Percentiles rank a stretch among this genome's conserved stretches.
These are phyloP conservation scores for Columbina picui DNA, from an alignment of 2,113 vertebrate species.

Conservation along the genomic window DNA sequence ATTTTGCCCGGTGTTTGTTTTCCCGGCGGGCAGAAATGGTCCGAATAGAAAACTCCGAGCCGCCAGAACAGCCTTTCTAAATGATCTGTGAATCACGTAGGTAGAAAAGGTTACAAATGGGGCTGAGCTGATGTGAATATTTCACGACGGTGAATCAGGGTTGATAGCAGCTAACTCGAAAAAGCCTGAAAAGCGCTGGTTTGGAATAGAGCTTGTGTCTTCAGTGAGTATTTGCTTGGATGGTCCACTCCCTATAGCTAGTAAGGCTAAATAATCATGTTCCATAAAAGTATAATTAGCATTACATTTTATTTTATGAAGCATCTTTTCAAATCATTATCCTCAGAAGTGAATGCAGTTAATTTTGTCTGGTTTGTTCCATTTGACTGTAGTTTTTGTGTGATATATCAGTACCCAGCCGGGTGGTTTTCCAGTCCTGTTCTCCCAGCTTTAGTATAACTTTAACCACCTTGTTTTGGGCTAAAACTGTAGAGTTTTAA, in stretches of 20 bases:
- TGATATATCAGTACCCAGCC: background rate
- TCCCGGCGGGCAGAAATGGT: background rate
- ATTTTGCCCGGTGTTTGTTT: background rate
- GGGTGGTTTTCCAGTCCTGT: background rate
- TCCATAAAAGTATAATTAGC: background rate
- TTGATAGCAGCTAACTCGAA: background rate
- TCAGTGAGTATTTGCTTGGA: background rate
- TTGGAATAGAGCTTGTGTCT: background rate
- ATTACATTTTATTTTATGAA: background rate
- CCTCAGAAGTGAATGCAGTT: background rate
- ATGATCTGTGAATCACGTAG: background rate
- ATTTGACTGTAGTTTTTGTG: background rate
- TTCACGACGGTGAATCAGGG: fast-evolving
- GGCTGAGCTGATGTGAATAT: background rate
- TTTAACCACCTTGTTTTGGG: background rate
- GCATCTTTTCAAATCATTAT: background rate
- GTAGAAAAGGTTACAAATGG: background rate
- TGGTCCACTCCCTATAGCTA: background rate
- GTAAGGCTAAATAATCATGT: background rate
- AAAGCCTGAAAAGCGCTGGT: background rate
- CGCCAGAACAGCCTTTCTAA: background rate
- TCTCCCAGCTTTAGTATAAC: background rate
- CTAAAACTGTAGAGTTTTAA: no score
- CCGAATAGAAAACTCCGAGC: background rate
- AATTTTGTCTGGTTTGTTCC: constrained; percentile 9